phyloP scores from a whole-genome alignment of 2,797 vertebrate genomes.

The Platyrinchus mystaceus region DNA sequence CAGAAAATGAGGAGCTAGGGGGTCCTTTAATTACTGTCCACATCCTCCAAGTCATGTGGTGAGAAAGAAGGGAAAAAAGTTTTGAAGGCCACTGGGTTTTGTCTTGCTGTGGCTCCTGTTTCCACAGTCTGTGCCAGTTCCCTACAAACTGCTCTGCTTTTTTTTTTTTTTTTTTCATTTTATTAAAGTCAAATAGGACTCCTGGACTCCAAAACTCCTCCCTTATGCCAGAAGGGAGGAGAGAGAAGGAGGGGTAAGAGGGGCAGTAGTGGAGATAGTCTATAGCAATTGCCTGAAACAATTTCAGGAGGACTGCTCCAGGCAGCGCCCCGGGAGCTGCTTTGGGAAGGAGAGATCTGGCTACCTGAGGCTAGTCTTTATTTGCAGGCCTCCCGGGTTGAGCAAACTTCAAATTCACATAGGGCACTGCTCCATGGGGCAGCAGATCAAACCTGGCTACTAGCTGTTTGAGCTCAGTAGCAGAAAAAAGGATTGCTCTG shows the following conservation, averaged over 20 bases:
- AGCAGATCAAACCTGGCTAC: conserved; percentile 89
- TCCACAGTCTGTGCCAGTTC: conserved; percentile 80
- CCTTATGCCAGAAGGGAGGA: conserved; percentile 62
- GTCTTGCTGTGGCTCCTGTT: conserved; percentile 79
- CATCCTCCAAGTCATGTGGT: conserved; percentile 86
- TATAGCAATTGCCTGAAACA: conserved; percentile 61
- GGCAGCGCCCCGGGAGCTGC: conserved; percentile 77
- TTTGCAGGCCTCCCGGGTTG: conserved; percentile 76
- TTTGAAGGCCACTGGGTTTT: conserved; percentile 85
- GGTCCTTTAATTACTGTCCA: conserved; percentile 95
- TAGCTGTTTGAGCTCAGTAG: conserved; percentile 84
- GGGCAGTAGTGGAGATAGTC: conserved; percentile 27
- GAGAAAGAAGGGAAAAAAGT: conserved; percentile 81
- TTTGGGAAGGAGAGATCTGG: conserved; percentile 72
- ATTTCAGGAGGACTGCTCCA: conserved; percentile 75
- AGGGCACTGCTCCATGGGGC: conserved; percentile 81
- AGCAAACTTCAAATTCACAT: conserved; percentile 78
- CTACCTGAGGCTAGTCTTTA: conserved; percentile 75
- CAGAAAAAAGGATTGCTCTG: conserved; percentile 88
- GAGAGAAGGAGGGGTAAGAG: conserved; percentile 26
- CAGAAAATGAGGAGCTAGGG: conserved; percentile 88
- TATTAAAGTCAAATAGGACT: conserved; percentile 78
- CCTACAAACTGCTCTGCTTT: conserved; percentile 73
- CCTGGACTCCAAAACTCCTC: conserved; percentile 73
- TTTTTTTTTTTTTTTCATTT: conserved; percentile 61